These are phyloP conservation scores for Lagopus muta DNA, from an alignment of 2,113 vertebrate genomes.

Conservation along the genomic window DNA sequence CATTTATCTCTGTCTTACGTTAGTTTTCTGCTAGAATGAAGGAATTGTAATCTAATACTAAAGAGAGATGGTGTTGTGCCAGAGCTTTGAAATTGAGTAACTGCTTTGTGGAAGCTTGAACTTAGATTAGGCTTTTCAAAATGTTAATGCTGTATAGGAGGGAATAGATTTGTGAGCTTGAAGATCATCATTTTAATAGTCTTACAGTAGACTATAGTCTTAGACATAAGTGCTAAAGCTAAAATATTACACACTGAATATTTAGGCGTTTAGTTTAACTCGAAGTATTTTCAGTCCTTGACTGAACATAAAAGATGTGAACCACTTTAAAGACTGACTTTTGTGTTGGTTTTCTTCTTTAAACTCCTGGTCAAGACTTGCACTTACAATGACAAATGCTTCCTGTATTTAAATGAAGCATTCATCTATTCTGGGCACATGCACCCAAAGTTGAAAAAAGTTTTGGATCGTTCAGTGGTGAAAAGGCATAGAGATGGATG, in stretches of 20 bases:
- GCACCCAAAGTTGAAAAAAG: background rate
- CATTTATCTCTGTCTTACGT: background rate
- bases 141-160: background rate
- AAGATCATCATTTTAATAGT: background rate
- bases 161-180: background rate
- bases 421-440: conserved; percentile 49
- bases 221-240: background rate
- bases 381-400: conserved; percentile 35
- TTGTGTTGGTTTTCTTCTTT: background rate
- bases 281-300: background rate
- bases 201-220: background rate
- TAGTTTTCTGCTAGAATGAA: conserved; percentile 17
- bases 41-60: conserved; percentile 17
- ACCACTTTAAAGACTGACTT: background rate
- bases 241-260: background rate
- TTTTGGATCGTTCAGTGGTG: background rate
- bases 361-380: background rate
- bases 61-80: background rate
- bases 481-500: background rate
- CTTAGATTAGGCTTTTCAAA: background rate
- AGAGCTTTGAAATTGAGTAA: background rate
- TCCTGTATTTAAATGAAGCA: conserved; percentile 56
- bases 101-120: background rate
- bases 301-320: background rate
- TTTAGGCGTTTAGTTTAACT: background rate